Evolutionary conservation across 2,797 vertebrate species (phyloP), one percentile per base, ranked within the genome.

Genomic region (Tamandua tetradactyla): DNA sequence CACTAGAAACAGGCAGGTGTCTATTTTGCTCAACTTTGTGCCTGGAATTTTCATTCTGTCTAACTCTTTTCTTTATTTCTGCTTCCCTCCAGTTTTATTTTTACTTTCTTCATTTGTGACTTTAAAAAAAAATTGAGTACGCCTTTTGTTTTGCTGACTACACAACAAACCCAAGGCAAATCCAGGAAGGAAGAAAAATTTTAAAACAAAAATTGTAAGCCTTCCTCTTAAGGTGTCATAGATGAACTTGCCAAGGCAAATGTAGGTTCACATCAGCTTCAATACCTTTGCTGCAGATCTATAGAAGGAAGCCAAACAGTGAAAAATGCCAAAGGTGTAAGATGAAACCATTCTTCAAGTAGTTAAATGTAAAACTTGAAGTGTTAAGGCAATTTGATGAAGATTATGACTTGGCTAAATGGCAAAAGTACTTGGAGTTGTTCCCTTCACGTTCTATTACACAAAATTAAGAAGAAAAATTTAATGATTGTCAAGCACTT

Each of bases 401-500:
- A 87, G 82, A 87, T 87, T 88, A 96, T 93, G 52, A 79, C 64
- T 89, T 90, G 49, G 42, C 49, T 94, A 87, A 87, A 57, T 81
- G 75, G 87, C 81, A 94, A n/a, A 93, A 78, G 66, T 44, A 52
- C 80, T 84, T 76, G 27, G 61, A 95, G 44, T 91, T 62, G 1
- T 85, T 93, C 30, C 35, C 25, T 97, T 96, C 71, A 89, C 0
- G 6, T 76, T 84, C 61, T 94, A 0, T 74, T 92, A 37, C 20
- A 82, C 74, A 92, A 75, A 94, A 42, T 57, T 10, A 74, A 92
- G 61, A 83, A 94, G 87, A 47, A 81, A 35, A 47, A 30, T 76
- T 79, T 94, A 89, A 79, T 82, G 80, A 79, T 89, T 94, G 44
- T 62, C 76, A 84, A 69, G 44, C 35, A 59, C n/a, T 20, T 92